These are phyloP conservation scores for Tachysurus vachellii DNA, from an alignment of 2,113 vertebrate genomes.

Conservation along the genomic window DNA sequence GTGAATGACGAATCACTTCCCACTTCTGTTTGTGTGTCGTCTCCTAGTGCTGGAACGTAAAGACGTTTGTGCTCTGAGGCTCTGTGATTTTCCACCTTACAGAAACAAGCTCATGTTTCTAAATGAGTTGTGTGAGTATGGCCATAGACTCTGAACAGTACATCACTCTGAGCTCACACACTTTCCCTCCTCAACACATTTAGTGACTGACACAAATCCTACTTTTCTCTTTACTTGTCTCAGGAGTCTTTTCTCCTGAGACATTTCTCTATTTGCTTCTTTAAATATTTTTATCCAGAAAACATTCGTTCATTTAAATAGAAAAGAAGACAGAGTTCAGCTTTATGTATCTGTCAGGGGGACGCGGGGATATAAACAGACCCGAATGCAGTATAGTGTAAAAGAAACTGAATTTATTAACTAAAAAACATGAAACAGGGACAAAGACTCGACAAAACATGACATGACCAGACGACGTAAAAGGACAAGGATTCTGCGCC, in stretches of 20 bases:
- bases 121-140: not conserved
- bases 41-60: not conserved
- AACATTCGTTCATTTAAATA: not conserved
- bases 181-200: not conserved
- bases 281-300: not conserved
- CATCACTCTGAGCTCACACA: not conserved
- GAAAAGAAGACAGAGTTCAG: too few species aligned
- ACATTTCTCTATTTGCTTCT: not conserved
- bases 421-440: too few species aligned
- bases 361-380: too few species aligned
- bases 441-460: too few species aligned
- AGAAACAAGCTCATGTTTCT: too few species aligned
- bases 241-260: not conserved
- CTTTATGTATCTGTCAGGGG: too few species aligned
- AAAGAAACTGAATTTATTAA: too few species aligned
- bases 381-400: too few species aligned
- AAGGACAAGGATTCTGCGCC: too few species aligned
- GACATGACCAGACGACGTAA: too few species aligned
- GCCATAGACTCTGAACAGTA: not conserved
- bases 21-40: not conserved
- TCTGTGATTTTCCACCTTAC: not conserved
- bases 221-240: too few species aligned
- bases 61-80: not conserved
- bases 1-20: too few species aligned
- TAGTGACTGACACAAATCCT: not conserved